Conservation (phyloP, 2,888 invertebrate genomes). For the Pterobdella sp. region DNA sequence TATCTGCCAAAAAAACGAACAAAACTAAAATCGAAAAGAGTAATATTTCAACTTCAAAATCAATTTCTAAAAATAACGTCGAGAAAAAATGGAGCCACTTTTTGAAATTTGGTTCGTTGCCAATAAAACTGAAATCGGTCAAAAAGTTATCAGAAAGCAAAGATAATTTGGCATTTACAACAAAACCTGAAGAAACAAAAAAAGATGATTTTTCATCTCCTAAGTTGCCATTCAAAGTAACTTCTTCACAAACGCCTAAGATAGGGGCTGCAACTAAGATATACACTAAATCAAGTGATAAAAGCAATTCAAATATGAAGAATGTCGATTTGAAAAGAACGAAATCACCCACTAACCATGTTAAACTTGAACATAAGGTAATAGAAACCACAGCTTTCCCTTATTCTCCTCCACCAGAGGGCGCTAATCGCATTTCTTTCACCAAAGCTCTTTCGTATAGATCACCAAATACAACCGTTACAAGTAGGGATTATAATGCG, state of each 20-base stretch:
- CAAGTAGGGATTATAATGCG: too few relatives aligned
- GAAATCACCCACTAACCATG: background rate
- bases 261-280: background rate
- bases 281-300: background rate
- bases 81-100: background rate
- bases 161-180: background rate
- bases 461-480: too few relatives aligned
- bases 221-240: background rate
- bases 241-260: conserved; percentile 9
- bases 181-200: background rate
- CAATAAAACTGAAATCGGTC: background rate
- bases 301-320: background rate
- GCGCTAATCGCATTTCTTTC: background rate
- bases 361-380: background rate
- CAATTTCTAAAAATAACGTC: background rate
- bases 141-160: background rate
- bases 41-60: background rate
- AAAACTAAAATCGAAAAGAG: too few relatives aligned
- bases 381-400: background rate
- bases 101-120: conserved; percentile 4
- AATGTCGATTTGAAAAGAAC: background rate
- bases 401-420: too few relatives aligned
- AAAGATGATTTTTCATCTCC: too few relatives aligned
- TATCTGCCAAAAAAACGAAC: background rate
- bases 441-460: background rate